Percentiles rank a stretch among this genome's conserved stretches.
phyloP scores from a whole-genome alignment of 1,140 invertebrate species.

The Apis laboriosa region DNA sequence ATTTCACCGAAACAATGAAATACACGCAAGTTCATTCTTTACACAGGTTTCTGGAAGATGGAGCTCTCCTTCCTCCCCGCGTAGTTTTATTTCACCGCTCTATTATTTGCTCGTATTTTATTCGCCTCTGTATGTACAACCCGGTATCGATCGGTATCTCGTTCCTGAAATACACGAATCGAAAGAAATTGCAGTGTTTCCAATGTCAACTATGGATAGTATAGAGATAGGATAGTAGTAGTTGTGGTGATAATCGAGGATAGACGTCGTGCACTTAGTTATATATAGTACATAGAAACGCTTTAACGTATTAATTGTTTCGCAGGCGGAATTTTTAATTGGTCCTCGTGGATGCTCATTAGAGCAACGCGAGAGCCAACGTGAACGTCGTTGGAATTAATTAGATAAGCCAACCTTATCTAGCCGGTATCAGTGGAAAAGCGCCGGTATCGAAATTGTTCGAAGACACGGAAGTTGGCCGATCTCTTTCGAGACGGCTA shows the following conservation, averaged over 20 bases:
- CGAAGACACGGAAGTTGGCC: neutral
- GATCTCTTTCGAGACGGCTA: neutral
- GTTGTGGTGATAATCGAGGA: too few species aligned
- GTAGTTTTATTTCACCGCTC: neutral
- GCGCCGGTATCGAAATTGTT: neutral
- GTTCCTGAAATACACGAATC: neutral
- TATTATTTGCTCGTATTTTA: neutral
- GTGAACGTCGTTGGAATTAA: neutral
- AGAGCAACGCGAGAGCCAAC: neutral
- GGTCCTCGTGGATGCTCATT: constrained; percentile 19
- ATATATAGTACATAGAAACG: neutral
- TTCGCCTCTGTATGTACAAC: neutral
- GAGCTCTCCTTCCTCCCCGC: too few species aligned
- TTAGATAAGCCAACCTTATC: neutral
- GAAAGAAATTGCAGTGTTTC: neutral
- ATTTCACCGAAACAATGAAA: constrained; percentile 10
- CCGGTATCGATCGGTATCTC: neutral
- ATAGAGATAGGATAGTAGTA: neutral
- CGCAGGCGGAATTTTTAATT: constrained; percentile 49
- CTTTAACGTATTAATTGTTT: constrained; percentile 40
- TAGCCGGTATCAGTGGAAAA: constrained; percentile 5
- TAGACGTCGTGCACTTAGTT: constrained; percentile 9
- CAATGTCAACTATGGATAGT: too few species aligned
- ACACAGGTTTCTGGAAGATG: neutral
- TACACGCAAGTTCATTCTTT: neutral